These are phyloP conservation scores for Peromyscus polionotus DNA, from an alignment of 2,113 vertebrate species.

Conservation along the genomic window DNA sequence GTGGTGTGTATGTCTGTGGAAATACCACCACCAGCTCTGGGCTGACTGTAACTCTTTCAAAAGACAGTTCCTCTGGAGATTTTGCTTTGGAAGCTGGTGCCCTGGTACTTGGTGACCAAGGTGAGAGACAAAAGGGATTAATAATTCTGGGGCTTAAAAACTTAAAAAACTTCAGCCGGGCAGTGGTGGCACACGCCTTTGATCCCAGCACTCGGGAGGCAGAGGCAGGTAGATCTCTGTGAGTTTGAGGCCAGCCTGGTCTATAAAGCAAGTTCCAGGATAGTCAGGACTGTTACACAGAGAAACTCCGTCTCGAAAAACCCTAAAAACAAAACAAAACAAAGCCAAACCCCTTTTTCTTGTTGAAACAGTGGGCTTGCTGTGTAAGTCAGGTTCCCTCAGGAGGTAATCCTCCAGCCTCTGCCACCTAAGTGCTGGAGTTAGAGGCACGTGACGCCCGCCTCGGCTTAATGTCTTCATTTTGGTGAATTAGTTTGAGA, in stretches of 20 bases:
- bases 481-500: slow-evolving; percentile 1
- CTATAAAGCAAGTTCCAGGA: not conserved
- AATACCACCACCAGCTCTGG: slow-evolving; percentile 98
- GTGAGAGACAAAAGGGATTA: slow-evolving; percentile 83
- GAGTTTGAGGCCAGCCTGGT: not conserved
- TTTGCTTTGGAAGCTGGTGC: slow-evolving; percentile 98
- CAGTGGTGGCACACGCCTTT: not conserved
- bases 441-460: not conserved
- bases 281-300: not conserved
- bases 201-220: not conserved
- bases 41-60: slow-evolving; percentile 95
- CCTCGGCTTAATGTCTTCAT: not conserved
- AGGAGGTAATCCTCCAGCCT: not conserved
- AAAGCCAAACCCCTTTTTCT: not conserved
- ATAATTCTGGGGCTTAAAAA: not conserved
- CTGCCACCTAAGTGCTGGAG: not conserved
- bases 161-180: not conserved
- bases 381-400: not conserved
- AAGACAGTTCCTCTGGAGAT: slow-evolving; percentile 95
- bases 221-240: not conserved
- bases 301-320: not conserved
- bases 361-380: not conserved
- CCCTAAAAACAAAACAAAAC: not conserved
- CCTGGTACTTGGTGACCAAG: slow-evolving; percentile 98
- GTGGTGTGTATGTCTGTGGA: slow-evolving; percentile 98